Evolutionary conservation across 1,140 invertebrate species (phyloP).

Genomic region (Anoplophora glabripennis): DNA sequence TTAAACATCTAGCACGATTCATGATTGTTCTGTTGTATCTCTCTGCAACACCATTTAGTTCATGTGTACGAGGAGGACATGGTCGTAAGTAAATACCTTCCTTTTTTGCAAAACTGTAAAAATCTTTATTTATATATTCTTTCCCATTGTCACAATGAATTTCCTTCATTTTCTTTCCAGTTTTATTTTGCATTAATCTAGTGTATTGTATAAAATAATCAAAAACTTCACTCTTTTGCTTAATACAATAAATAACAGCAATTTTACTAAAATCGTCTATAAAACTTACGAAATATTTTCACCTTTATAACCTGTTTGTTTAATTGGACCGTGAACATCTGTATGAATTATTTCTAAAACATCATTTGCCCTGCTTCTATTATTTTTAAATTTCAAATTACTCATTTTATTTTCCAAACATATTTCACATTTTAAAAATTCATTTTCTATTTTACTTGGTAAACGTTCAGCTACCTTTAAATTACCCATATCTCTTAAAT

Average conservation of each 20-base stretch:
- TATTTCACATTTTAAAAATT: slow-evolving; percentile 6
- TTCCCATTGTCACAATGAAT: slow-evolving; percentile 2
- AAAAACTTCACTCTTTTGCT: slow-evolving; percentile 41
- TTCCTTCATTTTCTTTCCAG: too few relatives aligned
- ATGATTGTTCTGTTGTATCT: slow-evolving; percentile 31
- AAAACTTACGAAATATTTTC: slow-evolving; percentile 43
- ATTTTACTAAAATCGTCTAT: slow-evolving; percentile 40
- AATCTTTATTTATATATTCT: slow-evolving; percentile 27
- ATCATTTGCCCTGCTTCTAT: slow-evolving; percentile 10
- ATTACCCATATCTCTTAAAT: not conserved
- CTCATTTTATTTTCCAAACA: slow-evolving; percentile 6
- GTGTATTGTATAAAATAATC: slow-evolving; percentile 28
- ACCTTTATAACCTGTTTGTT: slow-evolving; percentile 23
- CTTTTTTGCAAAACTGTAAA: slow-evolving; percentile 30
- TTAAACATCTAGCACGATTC: slow-evolving; percentile 33
- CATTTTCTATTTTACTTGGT: slow-evolving; percentile 3
- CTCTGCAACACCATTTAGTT: slow-evolving; percentile 34
- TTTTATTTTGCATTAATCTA: too few relatives aligned
- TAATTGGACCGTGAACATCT: slow-evolving; percentile 4
- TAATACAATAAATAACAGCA: slow-evolving; percentile 43
- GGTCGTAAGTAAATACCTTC: slow-evolving; percentile 34
- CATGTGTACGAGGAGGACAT: slow-evolving; percentile 28
- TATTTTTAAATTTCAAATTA: slow-evolving; percentile 6
- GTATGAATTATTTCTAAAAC: slow-evolving; percentile 16
- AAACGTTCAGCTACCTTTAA: not conserved